Base-by-base conservation (phyloP, 2,797 vertebrate species). In the Lindbergichthys nudifrons region DNA sequence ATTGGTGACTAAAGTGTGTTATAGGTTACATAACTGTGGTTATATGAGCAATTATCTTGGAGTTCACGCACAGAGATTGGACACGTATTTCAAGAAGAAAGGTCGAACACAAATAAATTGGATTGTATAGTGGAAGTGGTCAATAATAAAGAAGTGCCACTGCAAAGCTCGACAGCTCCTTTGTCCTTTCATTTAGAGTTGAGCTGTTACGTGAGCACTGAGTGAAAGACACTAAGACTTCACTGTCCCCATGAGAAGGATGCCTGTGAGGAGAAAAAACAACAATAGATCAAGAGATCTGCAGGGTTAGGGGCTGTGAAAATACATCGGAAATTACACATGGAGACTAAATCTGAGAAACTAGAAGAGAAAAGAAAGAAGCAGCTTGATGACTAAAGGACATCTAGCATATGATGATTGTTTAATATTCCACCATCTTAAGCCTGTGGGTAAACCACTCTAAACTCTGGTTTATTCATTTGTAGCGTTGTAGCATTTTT, bases 181-280 rank as follows among this genome's bases (percentile, higher is more conserved):
- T 84, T 85, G 58, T 79, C 80, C 53, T 84, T 81, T 52, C 75
- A 52, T 77, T 69, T 74, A 47, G 61, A 70, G 67, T 58, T 51
- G 63, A 82, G 73, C 62, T 75, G 74, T 83, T 82, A 75, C n/a
- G 18, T 79, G 84, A 89, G 72, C 83, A 70, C 4, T 54, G 51
- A 79, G 75, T 19, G 5, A 65, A 65, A 70, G 69, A 77, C 65
- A 73, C 45, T 39, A 47, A 78, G 77, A 68, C 73, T 69, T 80
- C 42, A 58, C 42, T 68, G 65, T 80, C 32, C 65, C 45, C 39
- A 61, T 36, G 47, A 60, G 56, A 57, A 72, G 63, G 21, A 36
- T 59, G 56, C 61, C 56, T 66, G 68, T 57, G 46, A 32, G 47
- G 12, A 4, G 47, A 36, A 47, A 39, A 47, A 39, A 71, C 10